These are phyloP conservation scores for Gasterosteus nipponicus DNA, from an alignment of 2,113 vertebrate genomes.

Conservation along the genomic window DNA sequence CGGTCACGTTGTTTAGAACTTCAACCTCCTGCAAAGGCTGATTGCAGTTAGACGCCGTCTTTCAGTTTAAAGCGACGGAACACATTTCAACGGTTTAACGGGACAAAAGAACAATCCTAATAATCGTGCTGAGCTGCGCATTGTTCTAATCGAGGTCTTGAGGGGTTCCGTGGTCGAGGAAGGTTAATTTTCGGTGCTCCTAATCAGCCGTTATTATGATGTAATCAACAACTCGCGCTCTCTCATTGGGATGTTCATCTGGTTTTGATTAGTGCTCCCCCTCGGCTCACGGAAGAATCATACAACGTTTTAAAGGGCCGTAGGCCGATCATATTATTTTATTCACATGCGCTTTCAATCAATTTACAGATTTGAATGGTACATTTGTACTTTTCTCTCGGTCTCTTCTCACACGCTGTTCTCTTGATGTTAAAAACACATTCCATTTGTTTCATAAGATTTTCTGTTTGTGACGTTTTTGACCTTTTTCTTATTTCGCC, in stretches of 20 bases:
- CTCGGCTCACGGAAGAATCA: not conserved
- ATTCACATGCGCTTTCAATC: not conserved
- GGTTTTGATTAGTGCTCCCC: not conserved
- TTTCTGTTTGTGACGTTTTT: conserved; percentile 19
- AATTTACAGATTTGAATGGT: not conserved
- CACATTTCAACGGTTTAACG: not conserved
- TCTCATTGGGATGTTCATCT: not conserved
- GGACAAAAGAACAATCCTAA: not conserved
- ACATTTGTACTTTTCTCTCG: not conserved
- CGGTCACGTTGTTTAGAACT: conserved; percentile 17
- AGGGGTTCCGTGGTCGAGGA: not conserved
- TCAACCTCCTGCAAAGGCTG: not conserved
- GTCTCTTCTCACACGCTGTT: not conserved
- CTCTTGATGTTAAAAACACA: not conserved
- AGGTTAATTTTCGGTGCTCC: not conserved
- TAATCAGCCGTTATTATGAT: not conserved
- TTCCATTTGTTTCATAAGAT: not conserved
- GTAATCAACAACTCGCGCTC: not conserved
- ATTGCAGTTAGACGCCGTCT: not conserved
- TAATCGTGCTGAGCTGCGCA: not conserved
- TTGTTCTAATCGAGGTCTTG: not conserved
- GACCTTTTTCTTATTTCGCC: conserved; percentile 5
- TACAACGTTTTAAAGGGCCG: no score
- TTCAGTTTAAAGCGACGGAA: not conserved
- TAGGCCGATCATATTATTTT: not conserved